Evolutionary conservation across 1,140 invertebrate genomes (phyloP), one percentile per base, ranked within the genome.

Genomic region (Lucilia sericata): DNA sequence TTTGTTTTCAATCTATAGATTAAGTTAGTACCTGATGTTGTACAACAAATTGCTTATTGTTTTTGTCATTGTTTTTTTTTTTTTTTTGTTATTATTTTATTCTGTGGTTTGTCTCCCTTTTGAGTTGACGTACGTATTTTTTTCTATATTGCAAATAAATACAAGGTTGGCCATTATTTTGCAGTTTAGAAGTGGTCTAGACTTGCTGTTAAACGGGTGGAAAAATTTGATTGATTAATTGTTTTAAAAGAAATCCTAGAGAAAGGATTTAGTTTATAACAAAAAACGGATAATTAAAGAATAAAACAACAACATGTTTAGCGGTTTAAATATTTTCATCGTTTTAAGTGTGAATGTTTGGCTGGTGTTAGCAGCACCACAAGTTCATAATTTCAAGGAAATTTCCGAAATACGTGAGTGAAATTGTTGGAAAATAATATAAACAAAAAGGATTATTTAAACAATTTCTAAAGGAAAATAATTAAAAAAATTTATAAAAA

Each of bases 161-260:
- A 51, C 42, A 47, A 47, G 47, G 47, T 49, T 80, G 76, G 51
- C 76, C 76, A 21, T 80, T 80, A 49, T 10, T 49, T 51, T 47
- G 42, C 47, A 80, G 76, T 80, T 80, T 25, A 80, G 76, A 80
- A 51, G 76, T 3, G n/a, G 47, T 19, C 47, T 80, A 51, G 76
- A 80, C 76, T 47, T 80, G 76, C 19, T 51, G 19, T 19, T 51
- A 80, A 51, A 80, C 76, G 76, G 76, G 42, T 80, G 76, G 25
- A 49, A 80, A 80, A 42, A 14, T 3, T 42, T 42, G 2, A 55
- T 70, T 25, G 65, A 19, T 70, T 70, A 70, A 70, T 70, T 25
- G 7, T 4, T 70, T 25, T 21, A 70, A 51, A 25, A 30, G 25
- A 30, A 51, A 21, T 25, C 0, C 21, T 9, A 17, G 36, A n/a